Evolutionary conservation across 2,113 vertebrate genomes (phyloP).

Genomic region (Tupaia tana): DNA sequence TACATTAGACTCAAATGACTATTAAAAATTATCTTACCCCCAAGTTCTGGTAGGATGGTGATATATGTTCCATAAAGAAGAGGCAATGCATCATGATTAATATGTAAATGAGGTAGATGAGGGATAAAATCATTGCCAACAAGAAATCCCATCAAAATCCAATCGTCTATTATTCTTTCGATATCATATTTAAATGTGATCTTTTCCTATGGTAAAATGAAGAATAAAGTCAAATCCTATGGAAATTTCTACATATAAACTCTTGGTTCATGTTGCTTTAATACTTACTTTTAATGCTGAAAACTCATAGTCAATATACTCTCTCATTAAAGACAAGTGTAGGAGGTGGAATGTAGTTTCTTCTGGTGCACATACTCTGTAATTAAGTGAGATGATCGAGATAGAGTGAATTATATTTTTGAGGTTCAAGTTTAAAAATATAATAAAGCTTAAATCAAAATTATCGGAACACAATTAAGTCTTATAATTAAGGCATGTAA

Average conservation of each 20-base stretch:
- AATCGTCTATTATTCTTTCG: slow-evolving; percentile 99
- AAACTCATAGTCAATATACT: slow-evolving; percentile 99
- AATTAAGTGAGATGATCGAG: slow-evolving; percentile 79
- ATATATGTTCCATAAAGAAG: slow-evolving; percentile 98
- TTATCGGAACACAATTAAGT: slow-evolving; percentile 4
- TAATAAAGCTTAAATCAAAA: slow-evolving; percentile 57
- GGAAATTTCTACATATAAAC: slow-evolving; percentile 17
- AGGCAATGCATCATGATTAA: slow-evolving; percentile 97
- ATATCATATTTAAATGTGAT: slow-evolving; percentile 94
- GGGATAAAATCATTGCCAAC: slow-evolving; percentile 99
- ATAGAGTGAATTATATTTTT: slow-evolving; percentile 76
- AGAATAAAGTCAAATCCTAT: slow-evolving; percentile 42
- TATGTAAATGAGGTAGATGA: slow-evolving; percentile 99
- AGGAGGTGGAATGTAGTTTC: slow-evolving; percentile 99
- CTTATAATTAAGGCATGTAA: slow-evolving; percentile 24
- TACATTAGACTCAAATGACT: slow-evolving; percentile 12
- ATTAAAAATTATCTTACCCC: slow-evolving; percentile 88
- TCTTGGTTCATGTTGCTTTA: slow-evolving; percentile 4
- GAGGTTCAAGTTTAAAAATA: slow-evolving; percentile 68
- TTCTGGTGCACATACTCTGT: slow-evolving; percentile 96
- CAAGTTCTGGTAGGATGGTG: slow-evolving; percentile 92
- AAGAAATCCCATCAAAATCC: slow-evolving; percentile 99
- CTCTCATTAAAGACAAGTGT: slow-evolving; percentile 98
- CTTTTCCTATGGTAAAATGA: slow-evolving; percentile 86
- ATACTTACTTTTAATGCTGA: slow-evolving; percentile 93